A percentile compares a stretch with the other conserved stretches of the same genome.
Conservation (phyloP, 2,888 invertebrate species). For the Tortricodes alternella region DNA sequence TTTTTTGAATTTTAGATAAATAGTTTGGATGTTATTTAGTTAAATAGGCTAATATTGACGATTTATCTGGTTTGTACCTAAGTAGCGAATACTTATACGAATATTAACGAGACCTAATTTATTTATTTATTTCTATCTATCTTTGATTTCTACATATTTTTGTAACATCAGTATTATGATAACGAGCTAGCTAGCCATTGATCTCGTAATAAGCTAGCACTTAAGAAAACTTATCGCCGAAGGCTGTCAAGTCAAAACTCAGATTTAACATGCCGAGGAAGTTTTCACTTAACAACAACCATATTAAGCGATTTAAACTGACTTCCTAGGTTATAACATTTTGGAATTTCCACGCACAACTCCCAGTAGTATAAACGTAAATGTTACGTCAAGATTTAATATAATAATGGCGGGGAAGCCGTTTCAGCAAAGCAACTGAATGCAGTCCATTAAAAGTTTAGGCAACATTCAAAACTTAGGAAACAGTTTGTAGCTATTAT, state of each 20-base stretch:
- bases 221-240: background rate
- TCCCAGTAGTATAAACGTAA: slow-evolving; percentile 38
- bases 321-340: slow-evolving; percentile 36
- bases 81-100: too few species aligned
- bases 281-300: slow-evolving; percentile 7
- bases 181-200: too few species aligned
- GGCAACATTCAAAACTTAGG: slow-evolving; percentile 54
- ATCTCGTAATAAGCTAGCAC: too few species aligned
- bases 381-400: slow-evolving; percentile 40
- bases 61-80: too few species aligned
- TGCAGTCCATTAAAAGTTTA: slow-evolving; percentile 72
- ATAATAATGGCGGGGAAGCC: slow-evolving; percentile 43
- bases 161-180: too few species aligned
- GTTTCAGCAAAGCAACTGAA: slow-evolving; percentile 61
- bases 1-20: too few species aligned
- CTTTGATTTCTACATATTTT: too few species aligned
- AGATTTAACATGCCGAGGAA: background rate
- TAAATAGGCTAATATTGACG: too few species aligned
- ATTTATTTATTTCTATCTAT: too few species aligned
- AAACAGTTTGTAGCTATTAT: slow-evolving; percentile 26
- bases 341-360: slow-evolving; percentile 36
- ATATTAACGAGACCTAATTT: too few species aligned
- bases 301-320: slow-evolving; percentile 25
- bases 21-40: too few species aligned
- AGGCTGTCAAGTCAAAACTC: background rate